Conservation (phyloP, 2,888 invertebrate species). For the Scaptomyza parva region DNA sequence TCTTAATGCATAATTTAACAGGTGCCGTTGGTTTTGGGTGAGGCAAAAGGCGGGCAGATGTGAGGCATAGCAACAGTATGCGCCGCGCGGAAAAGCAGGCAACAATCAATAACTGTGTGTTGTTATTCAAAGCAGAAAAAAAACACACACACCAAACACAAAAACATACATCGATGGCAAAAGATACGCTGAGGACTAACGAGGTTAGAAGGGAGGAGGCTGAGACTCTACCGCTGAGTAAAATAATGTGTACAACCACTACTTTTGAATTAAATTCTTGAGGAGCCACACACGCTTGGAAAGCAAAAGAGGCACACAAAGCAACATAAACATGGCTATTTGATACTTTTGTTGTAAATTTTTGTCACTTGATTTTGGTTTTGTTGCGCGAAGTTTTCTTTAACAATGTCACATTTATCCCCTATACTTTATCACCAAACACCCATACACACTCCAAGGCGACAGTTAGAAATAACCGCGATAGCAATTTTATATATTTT, state of each 20-base stretch:
- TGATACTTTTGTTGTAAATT: slow-evolving; percentile 34
- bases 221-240: slow-evolving; percentile 17
- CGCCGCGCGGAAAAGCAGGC: slow-evolving; percentile 63
- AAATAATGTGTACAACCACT: slow-evolving; percentile 40
- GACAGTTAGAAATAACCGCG: slow-evolving; percentile 33
- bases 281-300: slow-evolving; percentile 12
- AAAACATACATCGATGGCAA: slow-evolving; percentile 22
- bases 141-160: slow-evolving; percentile 20
- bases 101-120: slow-evolving; percentile 76
- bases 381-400: slow-evolving; percentile 18
- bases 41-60: slow-evolving; percentile 8
- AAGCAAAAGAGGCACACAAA: slow-evolving; percentile 12
- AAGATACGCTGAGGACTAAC: slow-evolving; percentile 51
- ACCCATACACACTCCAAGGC: slow-evolving; percentile 14
- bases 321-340: slow-evolving; percentile 27
- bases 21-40: slow-evolving; percentile 44
- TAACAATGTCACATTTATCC: slow-evolving; percentile 34
- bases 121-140: slow-evolving; percentile 76
- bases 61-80: slow-evolving; percentile 39
- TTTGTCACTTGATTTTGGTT: slow-evolving; percentile 46
- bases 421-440: slow-evolving; percentile 38
- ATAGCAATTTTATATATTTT: slow-evolving; percentile 30
- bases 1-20: slow-evolving; percentile 80
- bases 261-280: slow-evolving; percentile 42
- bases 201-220: slow-evolving; percentile 46